Evolutionary conservation across 2,113 vertebrate genomes (phyloP), one percentile per base, ranked within the genome.

Genomic region (Pelecanoides urinatrix): DNA sequence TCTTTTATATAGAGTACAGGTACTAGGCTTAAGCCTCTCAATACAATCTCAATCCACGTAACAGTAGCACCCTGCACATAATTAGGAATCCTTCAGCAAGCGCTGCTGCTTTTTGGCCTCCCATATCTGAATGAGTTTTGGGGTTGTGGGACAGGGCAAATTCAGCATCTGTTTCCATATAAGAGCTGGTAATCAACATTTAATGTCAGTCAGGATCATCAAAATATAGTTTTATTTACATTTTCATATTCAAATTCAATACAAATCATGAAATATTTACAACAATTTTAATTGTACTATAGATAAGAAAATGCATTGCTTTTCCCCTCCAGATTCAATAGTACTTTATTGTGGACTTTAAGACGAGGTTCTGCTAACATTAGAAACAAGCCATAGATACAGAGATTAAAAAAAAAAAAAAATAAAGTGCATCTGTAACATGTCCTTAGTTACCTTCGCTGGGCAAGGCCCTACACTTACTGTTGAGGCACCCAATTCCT

Each of bases 151-250:
- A 81, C 23, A 38, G 27, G 13, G 44, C 19, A 91, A 83, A 87
- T 45, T 44, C 61, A 89, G 40, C 23, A 65, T 45, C 36, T 84
- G 22, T n/a, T 90, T 76, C 83, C 34, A 44, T 5, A 2, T 10
- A 40, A 50, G 23, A 91, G 23, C n/a, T 86, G 16, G 23, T 58
- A 96, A 93, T 72, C 29, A 85, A 52, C 44, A 94, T 53, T 87
- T 85, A 82, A 45, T 56, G 18, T 50, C 70, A 97, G 92, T 38
- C 93, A 92, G 83, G 84, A 76, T 90, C 90, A 97, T 96, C 93
- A 97, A 97, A 97, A 98, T 97, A 98, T 93, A 96, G 89, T 91
- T 98, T 98, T 98, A 98, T 98, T 98, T 98, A 98, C 97, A 98
- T 96, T 98, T 97, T 92, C 80, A 95, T 98, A 97, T 97, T 97